Evolutionary conservation across 1,140 invertebrate genomes (phyloP), one percentile per base, ranked within the genome.

Genomic region (Euura lappo): DNA sequence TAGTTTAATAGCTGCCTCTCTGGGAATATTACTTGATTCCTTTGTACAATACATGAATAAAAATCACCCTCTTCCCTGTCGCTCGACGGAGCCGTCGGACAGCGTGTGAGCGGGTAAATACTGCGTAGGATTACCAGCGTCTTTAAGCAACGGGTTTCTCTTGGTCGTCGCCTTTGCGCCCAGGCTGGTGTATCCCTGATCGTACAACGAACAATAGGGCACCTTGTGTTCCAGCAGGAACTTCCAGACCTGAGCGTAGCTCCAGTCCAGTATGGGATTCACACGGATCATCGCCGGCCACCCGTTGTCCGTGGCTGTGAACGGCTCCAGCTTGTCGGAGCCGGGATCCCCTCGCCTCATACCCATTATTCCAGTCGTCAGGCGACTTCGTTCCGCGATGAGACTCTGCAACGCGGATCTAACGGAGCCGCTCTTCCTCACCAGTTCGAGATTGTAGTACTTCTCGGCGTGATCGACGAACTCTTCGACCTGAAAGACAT

Each of bases 241-340:
- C 72, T 90, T 90, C 97, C 98, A 99, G 69, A 99, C 91, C 79
- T 98, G 92, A 65, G 89, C 89, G 83, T 98, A 99, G 6, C 89
- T 91, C 97, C 97, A 99, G 77, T 98, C 91, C 5, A 99, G 88
- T 44, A 99, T 87, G 0, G 97, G 97, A 85, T 91, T 96, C 6
- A 98, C 91, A 44, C 97, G 88, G 89, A 98, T 93, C 71, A 98
- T 88, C 80, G 92, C 88, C 4, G 97, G 97, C 97, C 97, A 99
- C 68, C 89, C 92, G 2, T 89, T 74, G 88, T 99, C 97, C 10
- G 97, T 87, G 0, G 60, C 65, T 10, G 76, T 46, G 46, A 96
- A 93, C 73, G 89, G 83, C 44, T 91, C 81, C 28, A 96, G 82
- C 76, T 91, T 84, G 68, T 90, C 83, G 44, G 93, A 93, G 81